phyloP scores from a whole-genome alignment of 2,113 vertebrate genomes.

The Sturnira hondurensis region DNA sequence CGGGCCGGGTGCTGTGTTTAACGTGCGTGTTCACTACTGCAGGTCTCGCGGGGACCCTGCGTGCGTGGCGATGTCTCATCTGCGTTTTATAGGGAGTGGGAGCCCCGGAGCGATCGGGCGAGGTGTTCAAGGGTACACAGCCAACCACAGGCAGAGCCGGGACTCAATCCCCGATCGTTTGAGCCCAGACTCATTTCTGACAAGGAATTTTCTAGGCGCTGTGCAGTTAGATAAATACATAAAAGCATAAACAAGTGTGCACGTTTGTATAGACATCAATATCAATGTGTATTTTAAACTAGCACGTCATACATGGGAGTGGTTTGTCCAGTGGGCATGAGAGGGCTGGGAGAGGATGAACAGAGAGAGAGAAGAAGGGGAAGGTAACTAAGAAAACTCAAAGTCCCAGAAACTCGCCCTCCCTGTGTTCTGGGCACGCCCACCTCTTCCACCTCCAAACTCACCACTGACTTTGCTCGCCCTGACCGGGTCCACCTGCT shows the following conservation, averaged over 20 bases:
- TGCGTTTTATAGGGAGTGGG: neutral
- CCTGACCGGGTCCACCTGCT: rapidly evolving
- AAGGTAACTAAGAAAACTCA: neutral
- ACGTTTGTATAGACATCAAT: neutral
- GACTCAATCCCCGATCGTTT: neutral
- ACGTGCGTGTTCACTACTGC: neutral
- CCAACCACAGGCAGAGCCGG: neutral
- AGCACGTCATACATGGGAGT: neutral
- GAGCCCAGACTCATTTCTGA: neutral
- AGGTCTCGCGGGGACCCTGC: neutral
- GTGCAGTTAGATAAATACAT: neutral
- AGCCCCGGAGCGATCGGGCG: neutral
- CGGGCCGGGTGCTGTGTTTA: neutral
- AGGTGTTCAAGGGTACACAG: neutral
- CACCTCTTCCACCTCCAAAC: neutral
- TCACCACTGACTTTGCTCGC: too few species aligned
- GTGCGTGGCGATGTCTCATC: neutral
- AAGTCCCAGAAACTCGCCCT: neutral
- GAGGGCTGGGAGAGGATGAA: neutral
- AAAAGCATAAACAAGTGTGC: neutral
- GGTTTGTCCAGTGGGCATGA: neutral
- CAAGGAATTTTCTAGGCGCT: neutral
- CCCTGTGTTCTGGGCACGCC: neutral
- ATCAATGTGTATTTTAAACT: neutral
- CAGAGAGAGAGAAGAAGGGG: neutral